Conservation (phyloP, 1,140 invertebrate genomes). For the Orchestia grillus region DNA sequence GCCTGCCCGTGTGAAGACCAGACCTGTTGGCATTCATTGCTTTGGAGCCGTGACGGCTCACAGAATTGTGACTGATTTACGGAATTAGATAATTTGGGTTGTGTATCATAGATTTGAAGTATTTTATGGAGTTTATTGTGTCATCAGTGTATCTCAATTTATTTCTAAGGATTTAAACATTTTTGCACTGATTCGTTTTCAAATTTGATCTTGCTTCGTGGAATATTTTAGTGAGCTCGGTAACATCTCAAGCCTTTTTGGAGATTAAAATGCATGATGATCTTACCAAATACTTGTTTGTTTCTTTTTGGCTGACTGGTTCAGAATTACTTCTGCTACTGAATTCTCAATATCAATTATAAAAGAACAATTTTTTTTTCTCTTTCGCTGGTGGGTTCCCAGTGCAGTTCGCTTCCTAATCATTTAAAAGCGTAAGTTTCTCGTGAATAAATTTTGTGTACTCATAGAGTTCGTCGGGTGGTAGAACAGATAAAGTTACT, state of each 20-base stretch:
- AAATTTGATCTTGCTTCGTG: not conserved
- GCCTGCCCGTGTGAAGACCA: slow-evolving; percentile 1
- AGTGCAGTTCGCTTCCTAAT: too few relatives aligned
- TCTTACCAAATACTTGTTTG: not conserved
- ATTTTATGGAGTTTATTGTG: not conserved
- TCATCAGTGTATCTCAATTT: not conserved
- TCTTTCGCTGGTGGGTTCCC: too few relatives aligned
- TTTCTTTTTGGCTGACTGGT: too few relatives aligned
- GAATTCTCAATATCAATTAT: too few relatives aligned
- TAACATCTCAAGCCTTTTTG: not conserved
- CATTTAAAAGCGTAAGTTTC: too few relatives aligned
- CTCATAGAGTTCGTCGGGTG: too few relatives aligned
- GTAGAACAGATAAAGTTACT: too few relatives aligned
- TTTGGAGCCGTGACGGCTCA: not conserved
- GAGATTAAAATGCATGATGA: not conserved
- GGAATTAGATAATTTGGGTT: not conserved
- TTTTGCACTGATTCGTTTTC: not conserved
- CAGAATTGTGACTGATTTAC: not conserved
- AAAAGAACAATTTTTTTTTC: too few relatives aligned
- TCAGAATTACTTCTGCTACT: too few relatives aligned
- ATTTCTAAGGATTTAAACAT: not conserved
- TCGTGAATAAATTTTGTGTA: too few relatives aligned
- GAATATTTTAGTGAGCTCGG: not conserved
- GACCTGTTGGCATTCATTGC: not conserved
- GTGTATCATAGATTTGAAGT: not conserved